Conservation (phyloP, 2,888 invertebrate species). For the Rhabditophanes sp. region DNA sequence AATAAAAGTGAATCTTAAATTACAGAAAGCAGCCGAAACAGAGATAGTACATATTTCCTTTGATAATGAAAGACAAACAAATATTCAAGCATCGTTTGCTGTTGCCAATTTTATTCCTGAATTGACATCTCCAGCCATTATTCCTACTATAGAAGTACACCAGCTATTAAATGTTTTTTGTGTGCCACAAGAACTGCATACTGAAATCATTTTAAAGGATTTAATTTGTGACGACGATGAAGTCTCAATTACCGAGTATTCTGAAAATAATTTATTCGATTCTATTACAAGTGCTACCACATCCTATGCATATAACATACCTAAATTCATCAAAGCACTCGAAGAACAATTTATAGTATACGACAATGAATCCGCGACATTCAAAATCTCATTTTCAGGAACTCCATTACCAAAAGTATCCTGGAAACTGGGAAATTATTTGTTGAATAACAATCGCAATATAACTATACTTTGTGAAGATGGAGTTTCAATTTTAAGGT, state of each 20-base stretch:
- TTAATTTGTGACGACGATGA: no score
- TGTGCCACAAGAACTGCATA: no score
- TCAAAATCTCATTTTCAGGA: conserved; percentile 16
- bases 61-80: no score
- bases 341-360: conserved; percentile 13
- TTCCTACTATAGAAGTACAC: no score
- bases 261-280: conserved; percentile 14
- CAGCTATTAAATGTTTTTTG: no score
- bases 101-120: no score
- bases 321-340: conserved; percentile 17
- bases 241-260: conserved; percentile 14
- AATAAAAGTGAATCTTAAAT: no score
- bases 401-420: conserved; percentile 25
- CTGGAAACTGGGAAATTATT: conserved; percentile 20
- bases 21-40: no score
- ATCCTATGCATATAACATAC: conserved; percentile 21
- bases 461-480: conserved; percentile 13
- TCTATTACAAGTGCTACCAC: conserved; percentile 24
- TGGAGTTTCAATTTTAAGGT: conserved; percentile 17
- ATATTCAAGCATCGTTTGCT: no score
- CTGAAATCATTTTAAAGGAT: no score
- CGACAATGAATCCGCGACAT: conserved; percentile 10
- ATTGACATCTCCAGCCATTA: no score
- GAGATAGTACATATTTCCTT: no score
- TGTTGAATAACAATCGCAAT: conserved; percentile 1